Evolutionary conservation across 2,797 vertebrate species (phyloP).

Genomic region (Phrynocephalus forsythii): DNA sequence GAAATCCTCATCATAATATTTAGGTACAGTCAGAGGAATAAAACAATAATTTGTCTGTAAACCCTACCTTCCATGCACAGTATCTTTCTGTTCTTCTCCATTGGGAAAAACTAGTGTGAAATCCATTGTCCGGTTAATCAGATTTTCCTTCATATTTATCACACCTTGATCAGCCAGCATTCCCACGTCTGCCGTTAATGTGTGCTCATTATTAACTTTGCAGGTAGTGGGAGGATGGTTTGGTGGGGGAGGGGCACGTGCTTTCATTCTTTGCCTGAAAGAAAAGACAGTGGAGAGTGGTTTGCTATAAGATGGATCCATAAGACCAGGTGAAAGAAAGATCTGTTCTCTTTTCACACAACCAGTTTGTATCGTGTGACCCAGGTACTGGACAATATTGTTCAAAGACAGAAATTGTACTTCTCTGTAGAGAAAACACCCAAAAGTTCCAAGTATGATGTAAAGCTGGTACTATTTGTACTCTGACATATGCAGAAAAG

Average conservation of each 20-base stretch:
- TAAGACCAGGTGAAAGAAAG: not conserved
- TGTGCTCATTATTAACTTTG: constrained; percentile 77
- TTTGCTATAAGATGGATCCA: not conserved
- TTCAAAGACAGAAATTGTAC: not conserved
- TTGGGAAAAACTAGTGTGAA: constrained; percentile 85
- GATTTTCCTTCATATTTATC: constrained; percentile 84
- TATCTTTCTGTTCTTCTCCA: constrained; percentile 81
- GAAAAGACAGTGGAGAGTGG: constrained; percentile 9
- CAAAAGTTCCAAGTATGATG: not conserved
- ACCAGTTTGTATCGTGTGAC: not conserved
- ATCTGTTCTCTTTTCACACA: not conserved
- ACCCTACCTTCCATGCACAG: constrained; percentile 88
- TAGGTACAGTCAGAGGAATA: too few relatives aligned
- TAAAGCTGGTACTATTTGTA: not conserved
- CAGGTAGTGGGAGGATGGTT: constrained; percentile 77
- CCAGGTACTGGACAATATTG: not conserved
- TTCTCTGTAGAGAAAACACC: not conserved
- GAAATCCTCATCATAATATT: not conserved
- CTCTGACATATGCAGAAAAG: not conserved
- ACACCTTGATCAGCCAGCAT: constrained; percentile 70
- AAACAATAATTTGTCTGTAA: not conserved
- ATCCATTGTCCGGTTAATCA: constrained; percentile 79
- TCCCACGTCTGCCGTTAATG: constrained; percentile 67
- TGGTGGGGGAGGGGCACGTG: constrained; percentile 85
- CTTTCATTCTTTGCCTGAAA: constrained; percentile 89